Evolutionary conservation across 2,888 invertebrate species (phyloP).

Genomic region (Cerastoderma edule): DNA sequence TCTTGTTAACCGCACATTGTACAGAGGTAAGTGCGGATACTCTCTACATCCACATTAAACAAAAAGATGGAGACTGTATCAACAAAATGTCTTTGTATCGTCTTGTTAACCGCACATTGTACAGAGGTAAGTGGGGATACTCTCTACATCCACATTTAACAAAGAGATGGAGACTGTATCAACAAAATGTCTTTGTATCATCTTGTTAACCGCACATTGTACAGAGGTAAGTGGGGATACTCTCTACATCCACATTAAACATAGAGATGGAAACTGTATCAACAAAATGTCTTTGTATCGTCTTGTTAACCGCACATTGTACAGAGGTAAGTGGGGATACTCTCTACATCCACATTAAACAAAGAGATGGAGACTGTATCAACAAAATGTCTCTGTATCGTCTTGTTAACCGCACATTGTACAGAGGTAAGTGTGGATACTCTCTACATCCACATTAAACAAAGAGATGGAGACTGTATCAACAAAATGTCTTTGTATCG

Average conservation of each 20-base stretch:
- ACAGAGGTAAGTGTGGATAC: too few species aligned
- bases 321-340: too few species aligned
- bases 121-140: too few species aligned
- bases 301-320: not conserved
- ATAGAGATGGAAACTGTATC: not conserved
- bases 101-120: not conserved
- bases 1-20: not conserved
- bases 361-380: not conserved
- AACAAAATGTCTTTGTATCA: not conserved
- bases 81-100: not conserved
- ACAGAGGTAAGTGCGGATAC: too few species aligned
- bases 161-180: not conserved
- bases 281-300: not conserved
- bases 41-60: conserved; percentile 19
- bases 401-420: not conserved
- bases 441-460: conserved; percentile 19
- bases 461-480: not conserved
- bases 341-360: conserved; percentile 19
- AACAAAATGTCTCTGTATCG: not conserved
- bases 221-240: too few species aligned
- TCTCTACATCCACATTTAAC: conserved; percentile 19
- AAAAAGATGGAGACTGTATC: not conserved
- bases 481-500: not conserved
- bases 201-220: not conserved
- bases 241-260: conserved; percentile 19